Base-by-base conservation (phyloP, 1,140 invertebrate species). In the Bicyclus anynana region DNA sequence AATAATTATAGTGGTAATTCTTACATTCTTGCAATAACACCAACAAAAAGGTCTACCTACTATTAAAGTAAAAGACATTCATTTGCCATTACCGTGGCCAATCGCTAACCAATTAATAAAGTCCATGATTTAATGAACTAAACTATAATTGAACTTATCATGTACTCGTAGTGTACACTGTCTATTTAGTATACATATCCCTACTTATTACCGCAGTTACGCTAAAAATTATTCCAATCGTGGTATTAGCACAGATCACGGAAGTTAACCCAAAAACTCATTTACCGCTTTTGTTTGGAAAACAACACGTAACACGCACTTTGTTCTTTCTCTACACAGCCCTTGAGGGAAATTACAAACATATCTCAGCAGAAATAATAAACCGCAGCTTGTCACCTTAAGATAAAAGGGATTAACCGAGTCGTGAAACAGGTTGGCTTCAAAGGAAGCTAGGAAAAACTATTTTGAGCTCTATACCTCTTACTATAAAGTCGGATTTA, bases 351-450 rank as follows among this genome's bases (percentile, higher is more conserved):
- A 76, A 77, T 77, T 82, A 74, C 67, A 64, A 64, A 72, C 74
- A 78, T 78, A 77, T 79, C 78, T 83, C 73, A 80, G 61, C 67
- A 80, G 73, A 85, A 84, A 84, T 86, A 86, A 86, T 84, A 84
- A 82, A 82, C 77, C 79, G 67, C 77, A 64, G 65, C 72, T 72
- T 79, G 83, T 84, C 80, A 84, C 83, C 79, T 86, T 73, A 69
- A 86, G 83, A 86, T 86, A 82, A 86, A 86, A 79, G 75, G 79
- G 75, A 80, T 86, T 84, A 80, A 78, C 75, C 74, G 69, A 77
- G 67, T 73, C 74, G 73, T 72, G 77, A 81, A 83, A 71, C 75
- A 78, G 79, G 73, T 80, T 82, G 76, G 74, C 67, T 77, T 72
- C 72, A 71, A 70, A 67, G 26, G 54, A 26, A 23, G 12, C 16